Percentiles rank a stretch among this genome's conserved stretches.
Conservation (phyloP, 2,113 vertebrate genomes). For the Merops nubicus region DNA sequence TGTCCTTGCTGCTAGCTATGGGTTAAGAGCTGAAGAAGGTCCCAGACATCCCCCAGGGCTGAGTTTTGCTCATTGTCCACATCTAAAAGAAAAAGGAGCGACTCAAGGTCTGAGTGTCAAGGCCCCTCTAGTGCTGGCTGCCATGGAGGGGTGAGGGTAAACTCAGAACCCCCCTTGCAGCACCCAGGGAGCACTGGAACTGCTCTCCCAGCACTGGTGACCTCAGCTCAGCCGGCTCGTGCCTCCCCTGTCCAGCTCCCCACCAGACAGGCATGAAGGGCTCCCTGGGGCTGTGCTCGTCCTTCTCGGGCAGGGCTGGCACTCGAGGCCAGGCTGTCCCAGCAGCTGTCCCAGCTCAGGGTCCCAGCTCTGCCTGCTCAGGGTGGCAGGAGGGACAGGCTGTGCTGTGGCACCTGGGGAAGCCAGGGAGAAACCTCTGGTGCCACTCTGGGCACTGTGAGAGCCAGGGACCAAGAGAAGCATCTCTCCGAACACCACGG, state of each 20-base stretch:
- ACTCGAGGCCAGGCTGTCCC: background rate
- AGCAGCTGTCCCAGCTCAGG: background rate
- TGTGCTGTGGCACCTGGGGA: background rate
- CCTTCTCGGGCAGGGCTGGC: background rate
- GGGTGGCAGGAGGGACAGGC: background rate
- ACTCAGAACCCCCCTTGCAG: background rate
- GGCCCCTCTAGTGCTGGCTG: background rate
- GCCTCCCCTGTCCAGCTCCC: background rate
- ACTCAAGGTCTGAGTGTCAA: background rate
- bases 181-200: rapidly evolving
- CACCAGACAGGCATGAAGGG: conserved; percentile 51
- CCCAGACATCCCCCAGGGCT: background rate
- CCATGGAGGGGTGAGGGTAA: rapidly evolving
- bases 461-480: background rate
- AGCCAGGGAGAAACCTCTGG: background rate
- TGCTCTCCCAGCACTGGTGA: background rate
- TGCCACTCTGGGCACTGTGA: rapidly evolving
- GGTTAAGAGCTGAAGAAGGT: background rate
- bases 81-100: background rate
- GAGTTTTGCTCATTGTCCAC: background rate
- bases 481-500: background rate
- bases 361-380: background rate
- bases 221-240: background rate
- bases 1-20: background rate
- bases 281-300: background rate